Evolutionary conservation across 1,140 invertebrate genomes (phyloP).

Genomic region (Ceratosolen solmsi): DNA sequence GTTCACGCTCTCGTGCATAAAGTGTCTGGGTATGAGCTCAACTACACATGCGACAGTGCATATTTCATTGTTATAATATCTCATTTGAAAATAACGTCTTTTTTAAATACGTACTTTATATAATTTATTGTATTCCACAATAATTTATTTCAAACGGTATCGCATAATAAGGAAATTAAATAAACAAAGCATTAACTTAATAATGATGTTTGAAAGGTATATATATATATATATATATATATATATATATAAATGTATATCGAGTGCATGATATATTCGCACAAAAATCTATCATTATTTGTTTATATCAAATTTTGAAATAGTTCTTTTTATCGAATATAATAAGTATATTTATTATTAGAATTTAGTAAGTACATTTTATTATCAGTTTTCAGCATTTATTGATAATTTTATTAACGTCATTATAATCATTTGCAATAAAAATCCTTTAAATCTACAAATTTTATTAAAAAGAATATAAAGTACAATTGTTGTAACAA

Average conservation of each 20-base stretch:
- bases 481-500: too few species aligned
- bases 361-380: too few species aligned
- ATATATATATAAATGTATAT: not conserved
- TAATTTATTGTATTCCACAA: not conserved
- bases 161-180: not conserved
- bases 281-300: too few species aligned
- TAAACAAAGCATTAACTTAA: not conserved
- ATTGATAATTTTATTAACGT: too few species aligned
- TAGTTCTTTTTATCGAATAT: too few species aligned
- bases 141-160: not conserved
- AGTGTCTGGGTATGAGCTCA: constrained; percentile 4
- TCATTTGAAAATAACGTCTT: constrained; percentile 7
- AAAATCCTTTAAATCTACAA: too few species aligned
- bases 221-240: not conserved
- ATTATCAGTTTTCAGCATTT: too few species aligned
- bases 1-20: constrained; percentile 30
- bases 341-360: too few species aligned
- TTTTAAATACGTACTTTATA: not conserved
- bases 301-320: too few species aligned
- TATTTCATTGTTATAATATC: constrained; percentile 27
- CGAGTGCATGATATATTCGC: too few species aligned
- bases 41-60: not conserved
- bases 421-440: too few species aligned
- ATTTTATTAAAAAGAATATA: too few species aligned
- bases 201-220: not conserved